phyloP scores from a whole-genome alignment of 2,888 invertebrate genomes.

The Metalampra italica region DNA sequence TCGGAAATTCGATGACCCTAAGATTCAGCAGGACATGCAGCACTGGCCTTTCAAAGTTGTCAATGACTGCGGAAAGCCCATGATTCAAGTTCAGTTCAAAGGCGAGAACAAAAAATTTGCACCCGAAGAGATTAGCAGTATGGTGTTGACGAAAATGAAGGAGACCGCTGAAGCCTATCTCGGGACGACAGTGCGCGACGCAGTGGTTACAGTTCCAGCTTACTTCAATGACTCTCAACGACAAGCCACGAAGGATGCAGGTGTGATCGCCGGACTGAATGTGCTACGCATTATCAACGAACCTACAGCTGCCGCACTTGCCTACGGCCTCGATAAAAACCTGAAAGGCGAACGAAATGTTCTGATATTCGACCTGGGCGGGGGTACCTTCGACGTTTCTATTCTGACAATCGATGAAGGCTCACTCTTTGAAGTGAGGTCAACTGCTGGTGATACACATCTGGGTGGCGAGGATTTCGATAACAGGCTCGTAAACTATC shows the following conservation, averaged over 20 bases:
- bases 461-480: conserved; percentile 86
- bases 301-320: conserved; percentile 86
- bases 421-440: conserved; percentile 85
- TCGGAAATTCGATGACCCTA: conserved; percentile 85
- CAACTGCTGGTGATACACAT: conserved; percentile 92
- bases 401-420: conserved; percentile 89
- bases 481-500: conserved; percentile 81
- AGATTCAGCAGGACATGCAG: conserved; percentile 88
- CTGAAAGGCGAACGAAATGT: conserved; percentile 81
- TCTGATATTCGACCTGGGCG: conserved; percentile 82
- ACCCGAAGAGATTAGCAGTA: conserved; percentile 85
- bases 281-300: conserved; percentile 91
- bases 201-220: conserved; percentile 89
- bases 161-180: conserved; percentile 86
- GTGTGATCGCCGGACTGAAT: conserved; percentile 85
- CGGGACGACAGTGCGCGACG: conserved; percentile 82
- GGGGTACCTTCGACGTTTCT: conserved; percentile 89
- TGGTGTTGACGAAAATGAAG: conserved; percentile 77
- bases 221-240: conserved; percentile 87
- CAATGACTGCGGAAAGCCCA: conserved; percentile 82
- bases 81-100: conserved; percentile 82
- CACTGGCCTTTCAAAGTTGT: conserved; percentile 90
- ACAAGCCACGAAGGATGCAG: conserved; percentile 91
- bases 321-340: conserved; percentile 85
- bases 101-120: conserved; percentile 81